A percentile compares a stretch with the other conserved stretches of the same genome.
These are phyloP conservation scores for Melieria omissa DNA, from an alignment of 2,888 invertebrate genomes.

Conservation along the genomic window DNA sequence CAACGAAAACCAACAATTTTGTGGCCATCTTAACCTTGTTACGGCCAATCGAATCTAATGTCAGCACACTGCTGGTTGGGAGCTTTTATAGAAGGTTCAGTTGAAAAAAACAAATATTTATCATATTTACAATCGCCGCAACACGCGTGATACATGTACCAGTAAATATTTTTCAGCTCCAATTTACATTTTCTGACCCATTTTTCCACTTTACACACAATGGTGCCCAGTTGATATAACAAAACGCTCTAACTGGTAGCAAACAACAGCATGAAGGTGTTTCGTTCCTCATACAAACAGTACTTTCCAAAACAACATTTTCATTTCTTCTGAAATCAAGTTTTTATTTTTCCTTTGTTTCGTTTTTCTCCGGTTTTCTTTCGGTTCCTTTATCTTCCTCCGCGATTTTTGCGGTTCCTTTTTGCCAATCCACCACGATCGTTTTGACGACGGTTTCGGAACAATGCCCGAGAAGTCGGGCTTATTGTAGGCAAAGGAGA, in stretches of 20 bases:
- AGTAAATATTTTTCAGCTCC: no score
- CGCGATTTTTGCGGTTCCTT: not conserved
- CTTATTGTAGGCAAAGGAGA: not conserved
- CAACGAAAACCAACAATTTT: slow-evolving; percentile 9
- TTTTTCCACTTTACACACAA: no score
- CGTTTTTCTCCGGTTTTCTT: not conserved
- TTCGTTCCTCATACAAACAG: no score
- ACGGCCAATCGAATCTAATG: not conserved
- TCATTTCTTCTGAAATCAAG: no score
- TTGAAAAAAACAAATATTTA: not conserved
- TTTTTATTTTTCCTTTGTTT: no score
- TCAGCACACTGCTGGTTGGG: not conserved
- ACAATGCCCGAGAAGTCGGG: not conserved
- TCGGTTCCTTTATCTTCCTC: not conserved
- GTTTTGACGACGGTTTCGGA: not conserved
- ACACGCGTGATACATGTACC: no score
- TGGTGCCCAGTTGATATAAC: no score
- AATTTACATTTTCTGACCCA: no score
- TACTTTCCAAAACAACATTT: no score
- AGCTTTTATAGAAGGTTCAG: slow-evolving; percentile 10
- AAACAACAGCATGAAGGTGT: no score
- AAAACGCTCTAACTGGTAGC: no score
- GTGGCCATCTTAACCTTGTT: slow-evolving; percentile 8
- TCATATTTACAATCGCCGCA: not conserved
- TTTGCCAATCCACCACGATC: not conserved